Evolutionary conservation across 2,797 vertebrate species (phyloP).

Genomic region (Eulemur albifrons): DNA sequence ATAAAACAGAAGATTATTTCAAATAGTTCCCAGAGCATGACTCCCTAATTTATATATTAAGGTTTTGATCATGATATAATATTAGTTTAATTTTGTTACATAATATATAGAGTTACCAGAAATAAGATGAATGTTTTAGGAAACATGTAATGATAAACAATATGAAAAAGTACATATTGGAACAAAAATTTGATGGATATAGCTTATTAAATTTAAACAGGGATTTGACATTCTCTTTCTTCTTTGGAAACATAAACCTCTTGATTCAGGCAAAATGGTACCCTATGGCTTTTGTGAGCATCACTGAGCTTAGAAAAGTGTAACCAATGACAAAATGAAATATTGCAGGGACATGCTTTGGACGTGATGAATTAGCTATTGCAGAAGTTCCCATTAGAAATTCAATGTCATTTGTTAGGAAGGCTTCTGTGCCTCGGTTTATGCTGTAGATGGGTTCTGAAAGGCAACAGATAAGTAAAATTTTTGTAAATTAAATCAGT

Average conservation of each 20-base stretch:
- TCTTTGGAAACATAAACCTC: conserved; percentile 14
- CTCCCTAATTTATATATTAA: conserved; percentile 28
- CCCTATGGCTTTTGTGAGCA: conserved; percentile 21
- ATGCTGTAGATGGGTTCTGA: conserved; percentile 51
- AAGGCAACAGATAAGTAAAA: conserved; percentile 50
- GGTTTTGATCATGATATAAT: conserved; percentile 43
- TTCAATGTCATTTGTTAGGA: conserved; percentile 48
- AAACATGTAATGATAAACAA: neutral
- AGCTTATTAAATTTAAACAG: conserved; percentile 37
- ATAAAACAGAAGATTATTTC: conserved; percentile 77
- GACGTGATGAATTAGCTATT: conserved; percentile 39
- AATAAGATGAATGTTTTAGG: conserved; percentile 31
- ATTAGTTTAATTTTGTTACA: conserved; percentile 34
- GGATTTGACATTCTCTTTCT: conserved; percentile 34
- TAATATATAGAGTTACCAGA: conserved; percentile 1
- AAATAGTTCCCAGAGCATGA: conserved; percentile 64
- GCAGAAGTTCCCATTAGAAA: conserved; percentile 54
- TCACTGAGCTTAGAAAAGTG: conserved; percentile 11
- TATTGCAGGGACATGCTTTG: neutral
- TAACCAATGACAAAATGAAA: conserved; percentile 50
- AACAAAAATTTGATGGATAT: neutral
- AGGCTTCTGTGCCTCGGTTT: conserved; percentile 12
- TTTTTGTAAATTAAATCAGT: conserved; percentile 69
- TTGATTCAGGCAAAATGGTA: conserved; percentile 48
- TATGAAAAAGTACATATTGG: conserved; percentile 19